Conservation (phyloP, 2,797 vertebrate genomes). For the Acrossocheilus wenchowensis region DNA sequence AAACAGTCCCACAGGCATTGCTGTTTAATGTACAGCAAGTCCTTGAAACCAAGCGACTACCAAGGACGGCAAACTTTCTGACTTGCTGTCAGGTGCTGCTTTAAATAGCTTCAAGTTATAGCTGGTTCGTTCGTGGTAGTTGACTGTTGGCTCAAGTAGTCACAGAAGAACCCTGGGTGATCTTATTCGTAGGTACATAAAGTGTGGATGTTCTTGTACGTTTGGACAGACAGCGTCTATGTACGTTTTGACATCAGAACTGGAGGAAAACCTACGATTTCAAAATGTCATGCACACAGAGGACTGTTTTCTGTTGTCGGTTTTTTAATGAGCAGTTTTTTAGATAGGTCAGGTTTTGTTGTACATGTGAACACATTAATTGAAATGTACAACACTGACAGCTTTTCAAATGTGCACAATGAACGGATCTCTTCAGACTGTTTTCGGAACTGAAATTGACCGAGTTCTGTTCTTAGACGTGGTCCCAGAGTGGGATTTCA, state of each 20-base stretch:
- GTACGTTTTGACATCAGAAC: neutral
- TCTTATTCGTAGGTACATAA: neutral
- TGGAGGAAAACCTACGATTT: neutral
- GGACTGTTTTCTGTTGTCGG: neutral
- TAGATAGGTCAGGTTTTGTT: neutral
- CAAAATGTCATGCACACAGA: neutral
- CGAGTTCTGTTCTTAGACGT: neutral
- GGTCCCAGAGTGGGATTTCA: neutral
- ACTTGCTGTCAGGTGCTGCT: slow-evolving; percentile 67
- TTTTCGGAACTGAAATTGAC: neutral
- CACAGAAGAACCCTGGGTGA: slow-evolving; percentile 27
- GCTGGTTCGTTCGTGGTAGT: slow-evolving; percentile 40
- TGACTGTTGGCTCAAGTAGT: slow-evolving; percentile 54
- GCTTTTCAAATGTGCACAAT: neutral
- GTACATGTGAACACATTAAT: neutral
- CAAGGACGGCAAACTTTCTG: slow-evolving; percentile 69
- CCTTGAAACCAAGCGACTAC: slow-evolving; percentile 77
- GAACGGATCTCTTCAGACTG: neutral
- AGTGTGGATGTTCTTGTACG: slow-evolving; percentile 4
- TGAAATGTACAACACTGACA: neutral
- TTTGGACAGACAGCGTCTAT: slow-evolving; percentile 12
- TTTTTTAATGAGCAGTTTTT: slow-evolving; percentile 1
- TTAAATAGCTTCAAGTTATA: slow-evolving; percentile 60
- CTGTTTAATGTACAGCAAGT: slow-evolving; percentile 73
- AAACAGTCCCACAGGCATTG: slow-evolving; percentile 73